Evolutionary conservation across 2,113 vertebrate species (phyloP).

Genomic region (Mugil cephalus): DNA sequence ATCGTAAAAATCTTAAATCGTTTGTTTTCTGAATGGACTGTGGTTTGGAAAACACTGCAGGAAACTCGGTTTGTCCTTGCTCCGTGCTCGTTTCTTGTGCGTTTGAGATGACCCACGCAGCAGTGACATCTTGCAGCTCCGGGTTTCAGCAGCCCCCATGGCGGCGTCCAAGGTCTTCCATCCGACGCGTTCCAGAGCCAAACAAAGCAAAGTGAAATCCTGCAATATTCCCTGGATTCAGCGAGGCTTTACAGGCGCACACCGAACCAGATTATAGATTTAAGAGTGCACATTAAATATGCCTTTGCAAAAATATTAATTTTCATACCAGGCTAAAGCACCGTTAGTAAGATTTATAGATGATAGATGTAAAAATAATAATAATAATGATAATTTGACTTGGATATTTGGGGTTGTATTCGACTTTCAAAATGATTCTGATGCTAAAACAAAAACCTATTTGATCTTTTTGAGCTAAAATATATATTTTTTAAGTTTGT

Average conservation of each 20-base stretch:
- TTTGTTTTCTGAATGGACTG: constrained; percentile 14
- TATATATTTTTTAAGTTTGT: neutral
- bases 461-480: neutral
- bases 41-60: neutral
- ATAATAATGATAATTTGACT: no score
- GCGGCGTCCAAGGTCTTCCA: constrained; percentile 24
- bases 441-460: neutral
- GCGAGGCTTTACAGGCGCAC: neutral
- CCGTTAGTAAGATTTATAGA: neutral
- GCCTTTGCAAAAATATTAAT: neutral
- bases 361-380: no score
- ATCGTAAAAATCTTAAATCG: neutral
- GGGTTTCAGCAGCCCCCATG: neutral
- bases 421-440: no score
- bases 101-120: neutral
- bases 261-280: neutral
- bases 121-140: neutral
- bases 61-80: neutral
- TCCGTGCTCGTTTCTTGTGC: neutral
- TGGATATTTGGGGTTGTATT: no score
- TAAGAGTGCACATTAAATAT: neutral
- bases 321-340: neutral
- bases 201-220: neutral
- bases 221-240: neutral
- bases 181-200: neutral